Base-by-base conservation (phyloP, 2,113 vertebrate genomes). In the Eretmochelys imbricata region DNA sequence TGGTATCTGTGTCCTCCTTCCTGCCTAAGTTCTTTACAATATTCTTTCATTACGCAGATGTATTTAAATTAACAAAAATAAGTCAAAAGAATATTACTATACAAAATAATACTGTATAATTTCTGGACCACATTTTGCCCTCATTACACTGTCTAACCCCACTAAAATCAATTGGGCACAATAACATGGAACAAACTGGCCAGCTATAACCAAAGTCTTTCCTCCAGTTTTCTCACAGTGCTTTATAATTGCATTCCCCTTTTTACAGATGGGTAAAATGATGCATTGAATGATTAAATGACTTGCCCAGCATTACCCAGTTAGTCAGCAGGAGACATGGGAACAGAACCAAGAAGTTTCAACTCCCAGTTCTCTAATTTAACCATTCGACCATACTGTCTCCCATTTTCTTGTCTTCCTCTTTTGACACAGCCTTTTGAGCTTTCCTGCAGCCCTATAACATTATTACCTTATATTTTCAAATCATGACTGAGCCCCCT, bases 11-110 rank as follows among this genome's bases (percentile, higher is more conserved):
- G 53, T 54, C 53, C 20, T 54, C 20, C 53, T 54, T 54, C 53
- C 53, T 54, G 53, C 53, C 53, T 54, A 54, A 9, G 53, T 54
- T 54, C 53, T 54, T 54, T 9, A 54, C 53, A 54, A 54, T 22
- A 54, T 89, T 92, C 65, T 95, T 49, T 89, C 82, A 86, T 87
- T 78, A 93, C 50, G 38, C 50, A 93, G 59, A 59, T 86, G 7
- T 89, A 3, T 24, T 55, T 90, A 83, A 94, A 80, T n/a, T 93
- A 95, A 82, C 20, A 55, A 10, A 94, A 5, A 53, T 27, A 93
- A 31, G 51, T 78, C 22, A 75, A 54, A 84, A 93, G 42, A 81
- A 81, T 83, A 90, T 4, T 14, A 76, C 87, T 79, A 88, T 79
- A 87, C 89, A 76, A 87, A 0, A 0, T 48, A 78, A 27, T 14